A percentile compares a stretch with the other conserved stretches of the same genome.
These are phyloP conservation scores for Vanacampus margaritifer DNA, from an alignment of 2,113 vertebrate species.

Conservation along the genomic window DNA sequence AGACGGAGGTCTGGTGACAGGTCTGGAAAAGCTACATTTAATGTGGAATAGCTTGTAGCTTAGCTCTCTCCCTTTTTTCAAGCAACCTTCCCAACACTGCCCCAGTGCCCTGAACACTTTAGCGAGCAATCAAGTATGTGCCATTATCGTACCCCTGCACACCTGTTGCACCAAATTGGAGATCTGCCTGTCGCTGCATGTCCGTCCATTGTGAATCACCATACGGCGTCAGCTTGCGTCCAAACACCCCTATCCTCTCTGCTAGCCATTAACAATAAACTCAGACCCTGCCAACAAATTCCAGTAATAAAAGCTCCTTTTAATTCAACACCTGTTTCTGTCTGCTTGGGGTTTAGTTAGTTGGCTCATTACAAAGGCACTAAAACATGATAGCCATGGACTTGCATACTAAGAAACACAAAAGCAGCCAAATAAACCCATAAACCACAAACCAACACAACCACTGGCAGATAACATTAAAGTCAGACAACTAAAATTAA, in stretches of 20 bases:
- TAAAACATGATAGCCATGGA: conserved; percentile 1
- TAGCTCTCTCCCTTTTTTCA: not conserved
- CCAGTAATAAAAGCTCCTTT: conserved; percentile 3
- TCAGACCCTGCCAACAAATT: not conserved
- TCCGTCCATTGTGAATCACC: not conserved
- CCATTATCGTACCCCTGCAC: not conserved
- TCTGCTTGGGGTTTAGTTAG: conserved; percentile 2
- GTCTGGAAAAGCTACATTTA: no score
- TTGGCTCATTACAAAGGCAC: conserved; percentile 3
- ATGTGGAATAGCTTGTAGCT: not conserved
- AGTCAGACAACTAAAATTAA: not conserved
- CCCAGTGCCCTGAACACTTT: not conserved
- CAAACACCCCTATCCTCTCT: no score
- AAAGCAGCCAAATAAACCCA: not conserved
- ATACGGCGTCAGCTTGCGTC: not conserved
- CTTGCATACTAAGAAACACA: conserved; percentile 5
- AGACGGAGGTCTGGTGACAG: no score
- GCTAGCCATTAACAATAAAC: not conserved
- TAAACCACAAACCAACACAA: not conserved
- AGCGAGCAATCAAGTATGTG: not conserved
- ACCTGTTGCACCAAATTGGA: not conserved
- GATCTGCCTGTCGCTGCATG: not conserved
- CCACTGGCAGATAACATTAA: not conserved
- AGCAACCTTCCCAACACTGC: not conserved
- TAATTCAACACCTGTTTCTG: conserved; percentile 6